Evolutionary conservation across 2,113 vertebrate genomes (phyloP), one percentile per base, ranked within the genome.

Genomic region (Phylloscopus trochilus): DNA sequence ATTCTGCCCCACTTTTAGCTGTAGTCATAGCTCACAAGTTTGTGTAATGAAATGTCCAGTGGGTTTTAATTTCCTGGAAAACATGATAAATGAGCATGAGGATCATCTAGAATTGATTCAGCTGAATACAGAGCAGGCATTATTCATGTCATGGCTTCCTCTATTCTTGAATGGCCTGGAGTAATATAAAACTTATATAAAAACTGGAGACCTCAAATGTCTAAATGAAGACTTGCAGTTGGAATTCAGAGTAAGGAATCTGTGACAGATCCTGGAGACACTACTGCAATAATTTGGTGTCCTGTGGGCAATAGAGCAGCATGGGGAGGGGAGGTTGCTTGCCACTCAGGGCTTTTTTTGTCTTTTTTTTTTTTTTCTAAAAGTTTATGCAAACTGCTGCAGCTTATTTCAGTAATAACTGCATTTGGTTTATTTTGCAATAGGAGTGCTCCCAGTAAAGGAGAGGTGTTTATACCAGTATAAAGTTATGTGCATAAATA

Each of bases 281-380:
- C 18, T n/a, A 0, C 31, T 83, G 10, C 77, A 41, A 14, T 37
- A 37, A 63, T 53, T 30, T 24, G 6, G 12, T 30, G 8, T 53
- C 10, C 28, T 89, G 28, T 8, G 17, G 46, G 46, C 37, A 19
- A 1, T 0, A 35, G 44, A 74, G 55, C 52, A 91, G 2, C 0
- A 0, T 9, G 64, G 27, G 17, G 30, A 73, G 39, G 16, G 23
- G 52, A 55, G 16, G 6, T 46, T 84, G 28, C 58, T 68, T 82
- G 30, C 59, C 15, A 17, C 35, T 33, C 11, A 16, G 69, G 35
- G 22, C 13, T 33, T 37, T 68, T 28, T 59, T 79, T 35, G n/a
- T n/a, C n/a, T n/a, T n/a, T n/a, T n/a, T n/a, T n/a, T n/a, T 28
- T 59, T 79, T 35, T 15, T 7, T 15, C 74, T 60, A 24, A 15